These are phyloP conservation scores for Cetoscarus ocellatus DNA, from an alignment of 2,797 vertebrate species.

Conservation along the genomic window DNA sequence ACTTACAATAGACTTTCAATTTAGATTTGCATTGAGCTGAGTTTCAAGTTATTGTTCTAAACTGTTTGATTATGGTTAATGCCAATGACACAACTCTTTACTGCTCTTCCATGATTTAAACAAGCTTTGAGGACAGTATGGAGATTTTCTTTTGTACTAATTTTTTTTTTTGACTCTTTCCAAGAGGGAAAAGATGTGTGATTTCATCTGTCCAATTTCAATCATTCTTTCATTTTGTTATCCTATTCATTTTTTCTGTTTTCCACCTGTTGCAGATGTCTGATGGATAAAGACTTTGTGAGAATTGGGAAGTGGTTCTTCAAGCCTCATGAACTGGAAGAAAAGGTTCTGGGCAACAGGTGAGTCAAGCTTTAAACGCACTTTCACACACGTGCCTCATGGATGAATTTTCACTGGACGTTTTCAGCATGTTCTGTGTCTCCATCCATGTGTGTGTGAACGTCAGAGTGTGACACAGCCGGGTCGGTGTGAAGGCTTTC, in stretches of 20 bases:
- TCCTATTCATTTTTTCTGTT: slow-evolving; percentile 4
- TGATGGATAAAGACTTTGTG: slow-evolving; percentile 97
- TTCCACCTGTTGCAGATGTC: slow-evolving; percentile 84
- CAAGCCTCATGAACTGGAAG: slow-evolving; percentile 93
- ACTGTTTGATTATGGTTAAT: too few species aligned
- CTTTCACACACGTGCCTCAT: neutral
- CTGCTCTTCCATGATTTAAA: too few species aligned
- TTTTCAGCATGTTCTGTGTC: neutral
- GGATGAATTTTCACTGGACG: neutral
- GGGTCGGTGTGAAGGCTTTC: slow-evolving; percentile 40
- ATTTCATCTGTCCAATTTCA: too few species aligned
- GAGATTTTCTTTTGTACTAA: too few species aligned
- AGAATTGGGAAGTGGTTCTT: slow-evolving; percentile 98
- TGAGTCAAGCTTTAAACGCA: slow-evolving; percentile 58
- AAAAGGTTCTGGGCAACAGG: slow-evolving; percentile 93
- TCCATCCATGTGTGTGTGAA: slow-evolving; percentile 17
- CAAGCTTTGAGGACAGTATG: too few species aligned
- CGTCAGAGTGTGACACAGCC: slow-evolving; percentile 30
- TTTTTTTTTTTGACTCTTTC: too few species aligned
- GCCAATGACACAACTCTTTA: too few species aligned
- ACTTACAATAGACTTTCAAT: too few species aligned
- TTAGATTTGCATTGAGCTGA: too few species aligned
- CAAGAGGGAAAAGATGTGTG: too few species aligned
- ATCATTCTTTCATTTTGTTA: too few species aligned
- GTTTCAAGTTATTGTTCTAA: too few species aligned